These are phyloP conservation scores for Muricea muricata DNA, from an alignment of 92 coral and sea anemone species.

Conservation along the genomic window DNA sequence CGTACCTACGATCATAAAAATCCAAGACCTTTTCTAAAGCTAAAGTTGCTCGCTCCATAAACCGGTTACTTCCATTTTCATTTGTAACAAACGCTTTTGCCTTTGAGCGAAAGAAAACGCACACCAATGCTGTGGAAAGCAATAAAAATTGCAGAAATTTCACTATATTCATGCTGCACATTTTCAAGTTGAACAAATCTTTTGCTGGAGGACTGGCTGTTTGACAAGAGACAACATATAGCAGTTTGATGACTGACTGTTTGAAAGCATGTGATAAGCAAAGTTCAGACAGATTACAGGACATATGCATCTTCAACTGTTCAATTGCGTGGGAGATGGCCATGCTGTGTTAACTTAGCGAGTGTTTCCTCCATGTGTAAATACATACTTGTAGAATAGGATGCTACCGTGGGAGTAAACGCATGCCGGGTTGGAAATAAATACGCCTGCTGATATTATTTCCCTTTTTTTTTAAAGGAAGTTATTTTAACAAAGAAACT, in stretches of 20 bases:
- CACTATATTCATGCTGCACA: neutral
- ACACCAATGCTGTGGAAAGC: neutral
- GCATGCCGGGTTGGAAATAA: slow-evolving; percentile 25
- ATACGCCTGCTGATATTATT: neutral
- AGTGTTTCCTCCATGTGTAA: neutral
- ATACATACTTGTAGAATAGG: neutral
- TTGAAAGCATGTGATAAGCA: no score
- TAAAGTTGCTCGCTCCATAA: neutral
- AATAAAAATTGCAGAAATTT: neutral
- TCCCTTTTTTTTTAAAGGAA: neutral
- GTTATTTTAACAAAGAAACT: neutral
- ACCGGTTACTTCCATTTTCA: neutral
- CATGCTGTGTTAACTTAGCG: slow-evolving; percentile 15
- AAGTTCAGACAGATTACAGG: no score
- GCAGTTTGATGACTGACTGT: no score
- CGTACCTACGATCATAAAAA: slow-evolving; percentile 10
- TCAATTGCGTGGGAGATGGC: neutral
- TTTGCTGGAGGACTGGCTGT: no score
- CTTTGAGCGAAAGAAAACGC: neutral
- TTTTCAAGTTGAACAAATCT: neutral
- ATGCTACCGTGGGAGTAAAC: slow-evolving; percentile 22
- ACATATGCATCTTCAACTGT: no score
- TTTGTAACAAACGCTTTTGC: neutral
- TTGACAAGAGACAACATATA: no score
- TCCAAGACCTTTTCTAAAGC: slow-evolving; percentile 32